Evolutionary conservation across 2,888 invertebrate genomes (phyloP).

Genomic region (Candidula unifasciata): DNA sequence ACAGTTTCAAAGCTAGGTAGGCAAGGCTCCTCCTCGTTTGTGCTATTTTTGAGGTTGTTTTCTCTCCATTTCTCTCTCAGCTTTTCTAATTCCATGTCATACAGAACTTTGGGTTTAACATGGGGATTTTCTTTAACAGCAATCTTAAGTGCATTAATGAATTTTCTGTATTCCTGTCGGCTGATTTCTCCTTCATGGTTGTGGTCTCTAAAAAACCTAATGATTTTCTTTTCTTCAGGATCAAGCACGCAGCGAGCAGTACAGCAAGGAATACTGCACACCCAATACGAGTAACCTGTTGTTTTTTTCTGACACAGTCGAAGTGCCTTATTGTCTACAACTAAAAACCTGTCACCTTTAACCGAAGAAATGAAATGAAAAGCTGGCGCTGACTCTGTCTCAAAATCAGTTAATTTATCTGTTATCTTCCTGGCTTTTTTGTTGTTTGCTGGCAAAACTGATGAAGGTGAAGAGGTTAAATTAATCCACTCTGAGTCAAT

Average conservation of each 20-base stretch:
- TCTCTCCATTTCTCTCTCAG: conserved; percentile 33
- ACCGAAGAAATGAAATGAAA: conserved; percentile 43
- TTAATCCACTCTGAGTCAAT: conserved; percentile 49
- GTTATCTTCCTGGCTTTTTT: conserved; percentile 14
- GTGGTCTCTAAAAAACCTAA: conserved; percentile 40
- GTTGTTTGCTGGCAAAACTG: conserved; percentile 1
- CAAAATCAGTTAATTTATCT: background rate
- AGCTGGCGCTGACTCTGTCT: conserved; percentile 12
- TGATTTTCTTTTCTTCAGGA: conserved; percentile 43
- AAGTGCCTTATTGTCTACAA: conserved; percentile 44
- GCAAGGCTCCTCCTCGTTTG: conserved; percentile 38
- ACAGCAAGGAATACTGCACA: conserved; percentile 51
- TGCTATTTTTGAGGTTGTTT: conserved; percentile 11
- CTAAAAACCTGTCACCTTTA: conserved; percentile 40
- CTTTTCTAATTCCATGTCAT: conserved; percentile 45
- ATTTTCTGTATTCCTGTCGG: conserved; percentile 44
- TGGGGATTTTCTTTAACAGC: conserved; percentile 50
- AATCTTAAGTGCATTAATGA: conserved; percentile 47
- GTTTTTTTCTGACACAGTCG: conserved; percentile 41
- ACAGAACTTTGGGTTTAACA: conserved; percentile 47
- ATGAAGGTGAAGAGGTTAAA: conserved; percentile 33
- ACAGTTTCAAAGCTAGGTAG: conserved; percentile 48
- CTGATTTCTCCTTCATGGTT: conserved; percentile 49
- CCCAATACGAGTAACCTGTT: conserved; percentile 49
- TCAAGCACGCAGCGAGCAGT: conserved; percentile 46